Evolutionary conservation across 2,113 vertebrate genomes (phyloP).

Genomic region (Ammodytes marinus): DNA sequence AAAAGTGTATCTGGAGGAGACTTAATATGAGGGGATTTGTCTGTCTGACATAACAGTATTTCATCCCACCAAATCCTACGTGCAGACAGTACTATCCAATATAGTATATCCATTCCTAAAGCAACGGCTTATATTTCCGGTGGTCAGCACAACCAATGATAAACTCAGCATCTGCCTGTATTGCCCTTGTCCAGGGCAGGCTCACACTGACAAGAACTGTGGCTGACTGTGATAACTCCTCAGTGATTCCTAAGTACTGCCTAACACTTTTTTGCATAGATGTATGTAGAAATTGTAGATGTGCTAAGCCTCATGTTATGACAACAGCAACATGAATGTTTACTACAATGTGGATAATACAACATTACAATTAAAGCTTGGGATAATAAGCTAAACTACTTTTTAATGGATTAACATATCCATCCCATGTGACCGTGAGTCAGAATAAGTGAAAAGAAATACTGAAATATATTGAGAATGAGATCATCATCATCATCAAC

Average conservation of each 20-base stretch:
- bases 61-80: constrained; percentile 26
- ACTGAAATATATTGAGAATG: not conserved
- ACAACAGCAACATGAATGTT: no score
- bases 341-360: no score
- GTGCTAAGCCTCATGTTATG: no score
- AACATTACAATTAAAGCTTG: not conserved
- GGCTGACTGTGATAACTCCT: no score
- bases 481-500: no score
- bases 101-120: constrained; percentile 41
- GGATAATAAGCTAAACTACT: not conserved
- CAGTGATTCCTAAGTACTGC: no score
- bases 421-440: constrained; percentile 3
- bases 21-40: not conserved
- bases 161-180: constrained; percentile 15
- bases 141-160: constrained; percentile 39
- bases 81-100: constrained; percentile 18
- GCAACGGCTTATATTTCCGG: constrained; percentile 45
- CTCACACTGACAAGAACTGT: no score
- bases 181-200: not conserved
- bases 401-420: not conserved
- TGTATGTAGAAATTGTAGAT: no score
- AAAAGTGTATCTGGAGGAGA: not conserved
- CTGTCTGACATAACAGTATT: constrained; percentile 22
- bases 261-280: no score
- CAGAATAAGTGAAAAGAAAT: not conserved